Evolutionary conservation across 2,113 vertebrate species (phyloP), one percentile per base, ranked within the genome.

Genomic region (Hippocampus mohnikei): DNA sequence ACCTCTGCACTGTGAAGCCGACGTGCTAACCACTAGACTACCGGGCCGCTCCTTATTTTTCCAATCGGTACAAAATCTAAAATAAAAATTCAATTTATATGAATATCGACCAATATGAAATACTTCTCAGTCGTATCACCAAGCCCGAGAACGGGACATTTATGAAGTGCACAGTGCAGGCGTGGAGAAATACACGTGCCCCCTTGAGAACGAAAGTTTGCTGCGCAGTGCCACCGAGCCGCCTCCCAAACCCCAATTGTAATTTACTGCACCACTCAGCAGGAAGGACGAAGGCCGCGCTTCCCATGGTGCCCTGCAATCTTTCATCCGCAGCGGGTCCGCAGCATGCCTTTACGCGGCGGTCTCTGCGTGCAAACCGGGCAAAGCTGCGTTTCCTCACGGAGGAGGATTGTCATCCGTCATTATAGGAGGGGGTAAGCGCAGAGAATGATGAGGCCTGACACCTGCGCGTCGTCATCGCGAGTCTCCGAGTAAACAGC

Each of bases 321-420:
- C 80, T 61, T 48, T 58, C 11, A 78, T 37, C 41, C 67, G 12
- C 66, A 69, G 61, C 76, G 60, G 70, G 69, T 72, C 53, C 40
- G 52, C 52, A n/a, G 52, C 52, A n/a, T 3, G 73, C 69, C 61
- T 82, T 78, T 69, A 73, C 68, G 70, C 73, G 84, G 76, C 66
- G 40, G 70, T 77, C 79, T 73, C 72, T 23, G 75, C 48, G 25
- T 59, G 78, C 73, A 50, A 80, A 37, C 33, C 78, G 71, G 21
- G 66, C 75, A 72, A 78, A 82, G 66, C 65, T n/a, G 78, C 76
- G 80, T 83, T 83, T 74, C 65, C 76, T 74, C 75, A 64, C 29
- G 25, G 58, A 75, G 67, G 81, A 78, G 75, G 75, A 86, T 80
- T 85, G 85, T 87, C 87, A 87, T 88, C 85, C 48, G 85, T 88